Conservation (phyloP, 1,140 invertebrate genomes). For the Drosophila aff. region DNA sequence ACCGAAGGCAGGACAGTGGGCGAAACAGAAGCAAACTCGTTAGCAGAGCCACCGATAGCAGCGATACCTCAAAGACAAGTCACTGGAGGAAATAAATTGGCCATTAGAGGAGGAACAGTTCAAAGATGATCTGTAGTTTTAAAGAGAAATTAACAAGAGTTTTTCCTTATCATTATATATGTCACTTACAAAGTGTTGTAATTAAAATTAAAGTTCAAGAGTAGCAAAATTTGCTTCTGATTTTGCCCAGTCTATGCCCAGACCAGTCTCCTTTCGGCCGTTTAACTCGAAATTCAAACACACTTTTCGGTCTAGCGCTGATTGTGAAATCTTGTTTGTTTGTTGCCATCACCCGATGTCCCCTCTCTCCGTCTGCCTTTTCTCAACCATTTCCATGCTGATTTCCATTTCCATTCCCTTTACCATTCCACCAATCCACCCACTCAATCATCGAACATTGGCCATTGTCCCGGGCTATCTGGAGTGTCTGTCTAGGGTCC, state of each 20-base stretch:
- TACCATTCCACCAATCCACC: slow-evolving; percentile 1
- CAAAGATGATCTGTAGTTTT: neutral
- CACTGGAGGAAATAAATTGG: slow-evolving; percentile 2
- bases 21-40: slow-evolving; percentile 28
- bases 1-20: neutral
- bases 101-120: neutral
- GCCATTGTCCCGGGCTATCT: slow-evolving; percentile 32
- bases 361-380: neutral
- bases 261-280: slow-evolving; percentile 18
- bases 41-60: slow-evolving; percentile 18
- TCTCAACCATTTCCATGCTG: neutral
- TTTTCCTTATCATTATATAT: neutral
- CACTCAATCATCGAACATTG: slow-evolving; percentile 45
- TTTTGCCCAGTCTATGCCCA: neutral
- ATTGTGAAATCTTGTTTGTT: slow-evolving; percentile 81
- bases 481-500: slow-evolving; percentile 13
- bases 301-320: slow-evolving; percentile 72
- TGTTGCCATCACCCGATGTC: slow-evolving; percentile 33
- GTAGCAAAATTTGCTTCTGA: neutral
- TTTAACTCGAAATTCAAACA: slow-evolving; percentile 74
- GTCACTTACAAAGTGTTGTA: no score
- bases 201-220: neutral
- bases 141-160: neutral
- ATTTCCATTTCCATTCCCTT: neutral
- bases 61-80: slow-evolving; percentile 13